Evolutionary conservation across 2,797 vertebrate genomes (phyloP).

Genomic region (Gymnothorax javanicus): DNA sequence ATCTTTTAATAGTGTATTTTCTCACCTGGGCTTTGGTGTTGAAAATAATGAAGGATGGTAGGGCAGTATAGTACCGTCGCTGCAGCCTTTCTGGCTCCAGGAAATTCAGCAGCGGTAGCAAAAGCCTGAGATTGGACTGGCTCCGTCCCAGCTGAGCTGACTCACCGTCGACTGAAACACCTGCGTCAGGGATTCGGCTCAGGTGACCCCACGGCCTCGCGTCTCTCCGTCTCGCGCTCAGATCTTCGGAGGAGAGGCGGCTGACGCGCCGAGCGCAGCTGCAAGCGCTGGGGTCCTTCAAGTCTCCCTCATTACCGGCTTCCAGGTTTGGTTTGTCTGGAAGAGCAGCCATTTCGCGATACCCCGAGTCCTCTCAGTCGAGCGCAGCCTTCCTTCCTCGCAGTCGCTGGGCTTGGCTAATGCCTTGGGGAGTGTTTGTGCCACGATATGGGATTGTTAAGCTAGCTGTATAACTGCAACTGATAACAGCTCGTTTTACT

Average conservation of each 20-base stretch:
- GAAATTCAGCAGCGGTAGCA: not conserved
- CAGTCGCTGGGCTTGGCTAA: not conserved
- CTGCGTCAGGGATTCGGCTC: not conserved
- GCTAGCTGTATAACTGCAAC: no score
- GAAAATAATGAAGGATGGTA: no score
- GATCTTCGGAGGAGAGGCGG: not conserved
- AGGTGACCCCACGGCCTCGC: not conserved
- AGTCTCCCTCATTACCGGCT: not conserved
- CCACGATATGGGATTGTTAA: no score
- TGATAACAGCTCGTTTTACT: no score
- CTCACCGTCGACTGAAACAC: not conserved
- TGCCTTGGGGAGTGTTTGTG: not conserved
- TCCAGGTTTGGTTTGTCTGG: conserved; percentile 6
- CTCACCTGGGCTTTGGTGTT: no score
- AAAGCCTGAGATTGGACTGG: not conserved
- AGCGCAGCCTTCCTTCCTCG: not conserved
- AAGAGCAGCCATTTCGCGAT: not conserved
- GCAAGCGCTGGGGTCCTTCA: not conserved
- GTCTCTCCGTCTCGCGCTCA: not conserved
- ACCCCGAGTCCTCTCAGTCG: not conserved
- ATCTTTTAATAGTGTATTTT: no score
- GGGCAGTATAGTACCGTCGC: no score
- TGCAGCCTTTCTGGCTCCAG: not conserved
- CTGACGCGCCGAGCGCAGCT: not conserved
- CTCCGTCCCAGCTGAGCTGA: not conserved